Percentiles rank a stretch among this genome's conserved stretches.
Conservation (phyloP, 2,888 invertebrate genomes). For the Ornithoptera alexandrae region DNA sequence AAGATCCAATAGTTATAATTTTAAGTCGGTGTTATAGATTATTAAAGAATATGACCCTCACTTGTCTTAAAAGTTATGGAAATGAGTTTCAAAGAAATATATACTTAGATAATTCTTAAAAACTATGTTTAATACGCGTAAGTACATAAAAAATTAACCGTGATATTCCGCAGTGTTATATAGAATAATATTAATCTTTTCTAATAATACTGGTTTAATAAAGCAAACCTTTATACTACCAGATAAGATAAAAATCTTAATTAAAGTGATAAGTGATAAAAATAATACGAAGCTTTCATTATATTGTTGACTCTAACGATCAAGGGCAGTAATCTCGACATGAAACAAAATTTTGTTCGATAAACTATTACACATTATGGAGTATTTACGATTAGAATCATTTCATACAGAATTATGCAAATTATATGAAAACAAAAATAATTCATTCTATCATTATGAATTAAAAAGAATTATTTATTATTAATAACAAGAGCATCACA, state of each 20-base stretch:
- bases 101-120: no score
- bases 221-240: constrained; percentile 15
- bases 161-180: neutral
- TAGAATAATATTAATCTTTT: constrained; percentile 5
- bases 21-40: no score
- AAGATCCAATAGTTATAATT: neutral
- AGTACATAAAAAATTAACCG: neutral
- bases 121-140: neutral
- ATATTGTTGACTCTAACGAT: neutral
- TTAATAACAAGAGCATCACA: no score
- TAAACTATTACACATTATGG: no score
- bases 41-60: no score
- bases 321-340: neutral
- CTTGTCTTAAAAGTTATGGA: neutral
- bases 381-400: no score
- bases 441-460: no score
- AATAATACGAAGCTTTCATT: neutral
- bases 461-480: no score
- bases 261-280: constrained; percentile 6
- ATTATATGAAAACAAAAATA: no score
- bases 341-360: no score
- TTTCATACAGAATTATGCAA: no score
- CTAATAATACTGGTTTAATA: constrained; percentile 25
- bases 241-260: constrained; percentile 21
- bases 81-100: no score